A percentile compares a stretch with the other conserved stretches of the same genome.
These are phyloP conservation scores for Campylomormyrus tamandua DNA, from an alignment of 2,113 vertebrate species.

Conservation along the genomic window DNA sequence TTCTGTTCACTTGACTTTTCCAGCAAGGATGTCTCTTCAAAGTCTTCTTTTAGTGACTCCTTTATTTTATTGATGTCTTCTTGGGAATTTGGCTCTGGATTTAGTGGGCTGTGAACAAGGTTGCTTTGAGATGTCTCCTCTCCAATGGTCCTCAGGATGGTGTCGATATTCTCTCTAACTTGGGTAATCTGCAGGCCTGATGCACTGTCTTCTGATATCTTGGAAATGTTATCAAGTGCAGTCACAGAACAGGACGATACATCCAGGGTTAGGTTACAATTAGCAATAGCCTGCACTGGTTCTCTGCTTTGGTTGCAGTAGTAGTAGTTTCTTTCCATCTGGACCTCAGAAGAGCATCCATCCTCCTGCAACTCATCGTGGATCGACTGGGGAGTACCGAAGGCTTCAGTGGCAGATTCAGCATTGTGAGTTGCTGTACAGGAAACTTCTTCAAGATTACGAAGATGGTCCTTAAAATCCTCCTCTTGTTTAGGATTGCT, in stretches of 20 bases:
- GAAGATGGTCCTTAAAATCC: slow-evolving; percentile 75
- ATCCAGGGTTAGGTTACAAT: slow-evolving; percentile 77
- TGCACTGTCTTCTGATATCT: slow-evolving; percentile 82
- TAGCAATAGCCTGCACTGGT: slow-evolving; percentile 72
- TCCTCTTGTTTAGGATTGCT: slow-evolving; percentile 70
- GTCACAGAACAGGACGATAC: slow-evolving; percentile 88
- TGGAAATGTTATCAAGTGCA: slow-evolving; percentile 83
- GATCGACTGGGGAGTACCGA: slow-evolving; percentile 74
- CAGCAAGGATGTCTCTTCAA: slow-evolving; percentile 64
- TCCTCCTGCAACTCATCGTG: slow-evolving; percentile 77
- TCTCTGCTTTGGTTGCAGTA: slow-evolving; percentile 82
- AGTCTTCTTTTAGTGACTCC: slow-evolving; percentile 80
- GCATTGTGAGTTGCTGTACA: slow-evolving; percentile 72
- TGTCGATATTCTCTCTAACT: slow-evolving; percentile 72
- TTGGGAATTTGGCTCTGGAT: slow-evolving; percentile 81
- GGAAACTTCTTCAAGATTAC: slow-evolving; percentile 68
- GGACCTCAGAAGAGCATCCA: slow-evolving; percentile 90
- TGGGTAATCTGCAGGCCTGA: slow-evolving; percentile 71
- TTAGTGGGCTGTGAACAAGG: slow-evolving; percentile 72
- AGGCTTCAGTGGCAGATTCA: slow-evolving; percentile 70
- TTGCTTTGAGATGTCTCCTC: slow-evolving; percentile 75
- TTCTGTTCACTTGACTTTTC: slow-evolving; percentile 49
- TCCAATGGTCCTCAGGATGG: slow-evolving; percentile 66
- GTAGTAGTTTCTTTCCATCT: slow-evolving; percentile 80
- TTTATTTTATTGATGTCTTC: slow-evolving; percentile 75